These are phyloP conservation scores for Halocaridina rubra DNA, from an alignment of 2,888 invertebrate species.

Conservation along the genomic window DNA sequence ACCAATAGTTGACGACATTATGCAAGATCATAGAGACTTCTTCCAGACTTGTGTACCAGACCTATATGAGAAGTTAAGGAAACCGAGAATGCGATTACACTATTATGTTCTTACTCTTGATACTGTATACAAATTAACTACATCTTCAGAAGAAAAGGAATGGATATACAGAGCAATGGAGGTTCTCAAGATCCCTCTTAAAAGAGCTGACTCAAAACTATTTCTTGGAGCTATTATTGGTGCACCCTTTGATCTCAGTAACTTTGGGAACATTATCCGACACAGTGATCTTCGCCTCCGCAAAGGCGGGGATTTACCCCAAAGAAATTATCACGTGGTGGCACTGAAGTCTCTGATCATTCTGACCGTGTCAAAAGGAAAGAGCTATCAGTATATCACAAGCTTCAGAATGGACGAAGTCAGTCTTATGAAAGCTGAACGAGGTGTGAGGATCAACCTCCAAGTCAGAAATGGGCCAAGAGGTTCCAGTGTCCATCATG, in stretches of 20 bases:
- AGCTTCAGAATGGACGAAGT: conserved; percentile 55
- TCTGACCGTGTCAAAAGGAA: conserved; percentile 15
- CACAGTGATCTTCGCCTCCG: conserved; percentile 32
- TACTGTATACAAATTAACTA: conserved; percentile 36
- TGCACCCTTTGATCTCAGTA: conserved; percentile 41
- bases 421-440: conserved; percentile 19
- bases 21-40: conserved; percentile 17
- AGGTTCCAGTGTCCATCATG: conserved; percentile 6
- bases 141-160: not conserved
- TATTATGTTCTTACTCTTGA: conserved; percentile 59
- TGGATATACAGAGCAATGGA: conserved; percentile 40
- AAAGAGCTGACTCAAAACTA: conserved; percentile 55
- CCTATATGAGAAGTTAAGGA: conserved; percentile 48
- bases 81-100: conserved; percentile 54
- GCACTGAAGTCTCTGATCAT: conserved; percentile 39
- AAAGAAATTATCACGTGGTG: conserved; percentile 33
- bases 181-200: conserved; percentile 47
- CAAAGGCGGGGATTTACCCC: conserved; percentile 35
- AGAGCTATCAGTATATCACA: conserved; percentile 37
- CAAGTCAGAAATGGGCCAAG: conserved; percentile 37
- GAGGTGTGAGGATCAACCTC: conserved; percentile 42
- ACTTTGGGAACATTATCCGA: conserved; percentile 38
- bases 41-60: conserved; percentile 38
- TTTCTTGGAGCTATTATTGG: conserved; percentile 46
- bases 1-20: conserved; percentile 47